Conservation (phyloP, 1,140 invertebrate genomes). For the Odontomachus brunneus region DNA sequence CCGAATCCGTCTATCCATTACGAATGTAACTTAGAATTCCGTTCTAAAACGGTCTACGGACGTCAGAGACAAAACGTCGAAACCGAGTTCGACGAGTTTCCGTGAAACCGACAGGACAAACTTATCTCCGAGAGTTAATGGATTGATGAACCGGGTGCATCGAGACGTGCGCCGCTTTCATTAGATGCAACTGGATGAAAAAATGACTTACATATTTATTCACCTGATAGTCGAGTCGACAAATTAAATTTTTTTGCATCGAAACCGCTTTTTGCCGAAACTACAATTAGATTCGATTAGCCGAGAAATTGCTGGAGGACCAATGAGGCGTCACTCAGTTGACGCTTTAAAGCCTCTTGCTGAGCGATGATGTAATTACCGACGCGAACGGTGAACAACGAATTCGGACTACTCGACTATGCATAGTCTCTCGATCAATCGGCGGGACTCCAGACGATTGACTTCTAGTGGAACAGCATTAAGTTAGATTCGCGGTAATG, state of each 20-base stretch:
- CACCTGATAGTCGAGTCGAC: not conserved
- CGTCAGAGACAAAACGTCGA: slow-evolving; percentile 3
- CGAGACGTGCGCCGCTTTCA: not conserved
- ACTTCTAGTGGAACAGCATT: not conserved
- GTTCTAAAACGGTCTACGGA: not conserved
- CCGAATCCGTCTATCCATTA: slow-evolving; percentile 7
- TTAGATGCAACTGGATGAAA: not conserved
- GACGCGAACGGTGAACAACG: slow-evolving; percentile 37
- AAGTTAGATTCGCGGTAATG: slow-evolving; percentile 34
- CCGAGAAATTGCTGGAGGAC: slow-evolving; percentile 28
- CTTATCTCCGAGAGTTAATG: slow-evolving; percentile 29
- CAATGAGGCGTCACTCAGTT: slow-evolving; percentile 54
- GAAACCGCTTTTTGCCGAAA: not conserved
- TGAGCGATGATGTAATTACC: slow-evolving; percentile 64
- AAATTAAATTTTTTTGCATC: slow-evolving; percentile 57
- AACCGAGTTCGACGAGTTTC: slow-evolving; percentile 30
- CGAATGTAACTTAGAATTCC: slow-evolving; percentile 30
- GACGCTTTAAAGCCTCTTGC: slow-evolving; percentile 29
- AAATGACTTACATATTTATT: slow-evolving; percentile 14
- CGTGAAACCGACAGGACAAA: slow-evolving; percentile 1
- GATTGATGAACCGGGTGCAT: not conserved
- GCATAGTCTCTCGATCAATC: slow-evolving; percentile 48
- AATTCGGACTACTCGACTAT: slow-evolving; percentile 38
- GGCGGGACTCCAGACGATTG: not conserved
- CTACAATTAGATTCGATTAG: not conserved